Conservation (phyloP, 2,113 vertebrate species). For the Clarias batrachus region DNA sequence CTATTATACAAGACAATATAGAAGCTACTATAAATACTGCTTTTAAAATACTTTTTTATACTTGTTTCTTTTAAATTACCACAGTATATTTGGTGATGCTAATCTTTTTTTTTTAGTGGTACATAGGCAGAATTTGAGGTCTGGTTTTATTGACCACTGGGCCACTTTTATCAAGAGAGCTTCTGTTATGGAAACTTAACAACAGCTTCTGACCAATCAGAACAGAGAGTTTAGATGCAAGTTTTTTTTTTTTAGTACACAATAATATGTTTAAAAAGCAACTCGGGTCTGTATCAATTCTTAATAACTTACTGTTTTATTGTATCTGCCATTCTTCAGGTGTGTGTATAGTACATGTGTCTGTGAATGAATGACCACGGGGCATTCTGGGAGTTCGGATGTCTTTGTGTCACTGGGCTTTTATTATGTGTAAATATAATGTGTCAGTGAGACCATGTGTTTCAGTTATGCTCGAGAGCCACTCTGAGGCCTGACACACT, state of each 20-base stretch:
- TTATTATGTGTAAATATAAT: constrained; percentile 35
- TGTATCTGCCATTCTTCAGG: neutral
- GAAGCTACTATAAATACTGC: neutral
- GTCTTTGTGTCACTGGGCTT: constrained; percentile 34
- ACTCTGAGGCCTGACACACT: constrained; percentile 13
- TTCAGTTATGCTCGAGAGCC: constrained; percentile 26
- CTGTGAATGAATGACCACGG: constrained; percentile 54
- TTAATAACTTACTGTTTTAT: neutral
- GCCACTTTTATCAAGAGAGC: neutral
- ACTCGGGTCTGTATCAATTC: neutral
- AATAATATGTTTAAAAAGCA: neutral
- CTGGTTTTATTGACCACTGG: constrained; percentile 1
- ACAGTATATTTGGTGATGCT: neutral
- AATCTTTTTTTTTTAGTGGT: neutral
- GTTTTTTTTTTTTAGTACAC: neutral
- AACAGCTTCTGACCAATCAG: neutral
- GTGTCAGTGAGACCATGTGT: constrained; percentile 29
- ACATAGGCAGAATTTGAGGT: neutral
- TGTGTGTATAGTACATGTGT: neutral
- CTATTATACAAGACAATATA: neutral
- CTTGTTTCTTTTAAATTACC: neutral
- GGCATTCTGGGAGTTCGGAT: constrained; percentile 44
- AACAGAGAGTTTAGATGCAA: neutral
- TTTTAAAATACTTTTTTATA: too few relatives aligned
- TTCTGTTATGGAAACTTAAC: neutral